Evolutionary conservation across 2,888 invertebrate species (phyloP), one percentile per base, ranked within the genome.

Genomic region (Andrena haemorrhoa): DNA sequence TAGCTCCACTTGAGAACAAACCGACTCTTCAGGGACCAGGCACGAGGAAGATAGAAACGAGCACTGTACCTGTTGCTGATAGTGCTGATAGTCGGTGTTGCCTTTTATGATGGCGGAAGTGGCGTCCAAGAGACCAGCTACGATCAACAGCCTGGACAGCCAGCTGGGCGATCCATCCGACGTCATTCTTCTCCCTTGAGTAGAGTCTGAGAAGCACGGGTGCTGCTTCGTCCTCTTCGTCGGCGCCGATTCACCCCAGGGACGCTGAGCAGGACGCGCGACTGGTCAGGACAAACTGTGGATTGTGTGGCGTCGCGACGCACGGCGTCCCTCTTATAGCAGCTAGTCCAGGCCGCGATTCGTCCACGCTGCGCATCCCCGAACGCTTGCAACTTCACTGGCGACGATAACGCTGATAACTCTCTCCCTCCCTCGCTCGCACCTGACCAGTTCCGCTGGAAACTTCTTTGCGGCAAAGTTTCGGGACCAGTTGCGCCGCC

Each of bases 301-400:
- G 86, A 82, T 85, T 88, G 88, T 89, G 89, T 84, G 88, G 90
- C 90, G 90, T 89, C 88, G 89, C 89, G 90, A 87, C 90, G 87
- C 87, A 79, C 86, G 85, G 85, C 83, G 89, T 90, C 88, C 87
- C 90, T 90, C 89, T 91, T 91, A 91, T 91, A 91, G 82, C 66
- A 86, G 81, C 75, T 79, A 80, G 86, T 82, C 83, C 85, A 75
- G 74, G 84, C 86, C 87, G 81, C 87, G 84, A 74, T 86, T 85
- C 79, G 85, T 84, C 72, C 83, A 82, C 75, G 79, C 79, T 85
- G 89, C 89, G 89, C 90, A 90, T 86, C 90, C 89, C 89, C 88
- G 74, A 79, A 26, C 69, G 65, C 47, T 82, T 49, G 73, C 66
- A 51, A 75, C 60, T 61, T 78, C 69, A 75, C 70, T 61, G 26